A percentile compares a stretch with the other conserved stretches of the same genome.
These are phyloP conservation scores for Drosophila fuyamai DNA, from an alignment of 1,140 invertebrate species.

Conservation along the genomic window DNA sequence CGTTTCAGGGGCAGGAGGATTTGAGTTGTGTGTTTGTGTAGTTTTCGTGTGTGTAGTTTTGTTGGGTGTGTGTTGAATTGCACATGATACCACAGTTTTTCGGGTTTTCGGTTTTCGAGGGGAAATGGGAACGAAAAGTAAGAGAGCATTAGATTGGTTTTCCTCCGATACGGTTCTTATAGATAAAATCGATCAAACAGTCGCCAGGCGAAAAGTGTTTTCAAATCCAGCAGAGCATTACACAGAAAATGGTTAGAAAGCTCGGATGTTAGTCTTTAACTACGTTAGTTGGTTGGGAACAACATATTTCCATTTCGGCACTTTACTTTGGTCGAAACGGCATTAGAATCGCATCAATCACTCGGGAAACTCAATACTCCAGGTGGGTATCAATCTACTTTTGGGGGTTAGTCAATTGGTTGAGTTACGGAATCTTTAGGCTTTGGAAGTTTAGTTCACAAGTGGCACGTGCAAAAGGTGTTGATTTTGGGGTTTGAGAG, in stretches of 20 bases:
- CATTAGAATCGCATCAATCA: constrained; percentile 69
- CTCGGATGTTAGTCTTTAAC: constrained; percentile 48
- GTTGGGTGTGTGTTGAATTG: constrained; percentile 52
- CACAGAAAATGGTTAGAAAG: constrained; percentile 28
- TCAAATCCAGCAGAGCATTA: constrained; percentile 33
- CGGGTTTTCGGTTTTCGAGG: constrained; percentile 34
- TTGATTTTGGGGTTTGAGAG: constrained; percentile 3
- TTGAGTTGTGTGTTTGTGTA: constrained; percentile 30
- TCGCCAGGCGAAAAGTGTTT: constrained; percentile 53
- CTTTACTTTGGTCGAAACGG: constrained; percentile 21
- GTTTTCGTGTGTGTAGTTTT: constrained; percentile 39
- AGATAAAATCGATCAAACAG: constrained; percentile 44
- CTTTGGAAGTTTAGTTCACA: constrained; percentile 2
- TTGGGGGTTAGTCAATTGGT: constrained; percentile 23
- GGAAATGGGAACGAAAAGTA: constrained; percentile 71
- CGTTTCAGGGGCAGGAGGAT: constrained; percentile 66
- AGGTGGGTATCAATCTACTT: constrained; percentile 28
- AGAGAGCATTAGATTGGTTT: constrained; percentile 83
- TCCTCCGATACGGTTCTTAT: constrained; percentile 60
- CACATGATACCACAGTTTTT: constrained; percentile 71
- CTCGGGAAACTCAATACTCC: constrained; percentile 22
- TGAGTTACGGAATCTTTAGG: constrained; percentile 15
- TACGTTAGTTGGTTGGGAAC: constrained; percentile 17
- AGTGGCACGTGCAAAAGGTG: constrained; percentile 41
- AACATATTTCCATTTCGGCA: constrained; percentile 5